These are phyloP conservation scores for Aethina tumida DNA, from an alignment of 1,140 invertebrate genomes.

Conservation along the genomic window DNA sequence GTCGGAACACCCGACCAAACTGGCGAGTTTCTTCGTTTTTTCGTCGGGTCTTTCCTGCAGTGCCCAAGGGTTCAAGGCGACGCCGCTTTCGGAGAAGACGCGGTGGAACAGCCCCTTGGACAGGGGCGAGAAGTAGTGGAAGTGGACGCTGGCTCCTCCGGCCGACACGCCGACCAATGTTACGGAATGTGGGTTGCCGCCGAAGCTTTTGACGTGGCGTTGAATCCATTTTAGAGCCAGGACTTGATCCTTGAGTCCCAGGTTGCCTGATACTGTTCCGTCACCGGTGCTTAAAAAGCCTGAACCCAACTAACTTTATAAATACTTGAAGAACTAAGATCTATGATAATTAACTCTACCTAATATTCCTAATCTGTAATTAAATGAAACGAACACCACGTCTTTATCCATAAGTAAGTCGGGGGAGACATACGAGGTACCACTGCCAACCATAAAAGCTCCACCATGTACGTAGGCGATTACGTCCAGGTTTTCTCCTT, in stretches of 20 bases:
- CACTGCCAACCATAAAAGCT: constrained; percentile 44
- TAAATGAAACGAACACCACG: constrained; percentile 50
- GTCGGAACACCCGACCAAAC: constrained; percentile 58
- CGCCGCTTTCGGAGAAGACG: constrained; percentile 71
- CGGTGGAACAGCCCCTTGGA: constrained; percentile 50
- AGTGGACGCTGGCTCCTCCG: constrained; percentile 45
- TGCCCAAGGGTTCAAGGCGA: constrained; percentile 60
- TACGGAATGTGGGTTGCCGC: constrained; percentile 41
- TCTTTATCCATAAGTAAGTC: constrained; percentile 47
- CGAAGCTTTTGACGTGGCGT: constrained; percentile 44
- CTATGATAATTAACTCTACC: no score
- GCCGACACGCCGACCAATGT: constrained; percentile 43
- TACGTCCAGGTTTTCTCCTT: constrained; percentile 37
- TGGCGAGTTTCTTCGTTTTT: constrained; percentile 56
- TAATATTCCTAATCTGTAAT: constrained; percentile 52
- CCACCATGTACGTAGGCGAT: constrained; percentile 51
- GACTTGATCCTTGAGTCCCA: constrained; percentile 50
- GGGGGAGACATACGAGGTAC: constrained; percentile 39
- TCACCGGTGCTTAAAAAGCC: constrained; percentile 48
- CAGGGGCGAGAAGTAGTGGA: constrained; percentile 48
- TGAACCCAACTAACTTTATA: constrained; percentile 20
- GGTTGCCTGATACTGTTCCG: constrained; percentile 44
- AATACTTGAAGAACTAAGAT: no score
- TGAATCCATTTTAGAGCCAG: constrained; percentile 49
- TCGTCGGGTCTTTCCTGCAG: constrained; percentile 51